Percentiles rank a stretch among this genome's conserved stretches.
phyloP scores from a whole-genome alignment of 2,888 invertebrate species.

The Pseudanteris insignis region DNA sequence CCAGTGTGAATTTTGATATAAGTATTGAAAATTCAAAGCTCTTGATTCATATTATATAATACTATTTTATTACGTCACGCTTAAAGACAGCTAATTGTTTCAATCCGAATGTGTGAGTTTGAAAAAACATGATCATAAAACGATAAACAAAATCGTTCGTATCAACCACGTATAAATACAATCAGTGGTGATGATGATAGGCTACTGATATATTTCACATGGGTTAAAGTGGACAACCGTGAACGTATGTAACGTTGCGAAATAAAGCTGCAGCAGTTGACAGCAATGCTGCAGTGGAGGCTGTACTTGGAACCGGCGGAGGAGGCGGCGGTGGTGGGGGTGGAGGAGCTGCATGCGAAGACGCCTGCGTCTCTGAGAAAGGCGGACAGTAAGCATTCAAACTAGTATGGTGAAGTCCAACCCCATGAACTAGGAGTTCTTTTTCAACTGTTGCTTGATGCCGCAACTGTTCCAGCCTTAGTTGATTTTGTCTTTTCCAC shows the following conservation, averaged over 20 bases:
- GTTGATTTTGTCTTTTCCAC: slow-evolving; percentile 90
- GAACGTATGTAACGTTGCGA: slow-evolving; percentile 78
- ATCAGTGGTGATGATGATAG: slow-evolving; percentile 10
- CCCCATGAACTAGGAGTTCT: slow-evolving; percentile 68
- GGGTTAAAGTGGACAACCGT: slow-evolving; percentile 75
- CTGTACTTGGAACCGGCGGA: slow-evolving; percentile 58
- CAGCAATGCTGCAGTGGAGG: slow-evolving; percentile 72
- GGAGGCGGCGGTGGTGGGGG: slow-evolving; percentile 69
- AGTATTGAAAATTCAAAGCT: slow-evolving; percentile 29
- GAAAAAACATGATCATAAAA: neutral
- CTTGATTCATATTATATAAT: too few relatives aligned
- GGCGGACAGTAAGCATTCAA: slow-evolving; percentile 61
- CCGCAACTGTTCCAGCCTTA: slow-evolving; percentile 84
- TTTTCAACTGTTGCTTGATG: slow-evolving; percentile 85
- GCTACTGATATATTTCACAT: slow-evolving; percentile 19
- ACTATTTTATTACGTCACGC: too few relatives aligned
- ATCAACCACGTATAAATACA: slow-evolving; percentile 23
- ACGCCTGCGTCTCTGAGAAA: slow-evolving; percentile 55
- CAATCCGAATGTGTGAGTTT: too few relatives aligned
- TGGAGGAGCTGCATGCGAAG: slow-evolving; percentile 66
- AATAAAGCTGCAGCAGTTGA: slow-evolving; percentile 78
- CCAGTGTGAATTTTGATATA: slow-evolving; percentile 3
- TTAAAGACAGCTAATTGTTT: neutral
- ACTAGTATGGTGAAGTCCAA: slow-evolving; percentile 61
- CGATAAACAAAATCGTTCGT: neutral